Evolutionary conservation across 1,140 invertebrate genomes (phyloP), one percentile per base, ranked within the genome.

Genomic region (Scylla paramamosain): DNA sequence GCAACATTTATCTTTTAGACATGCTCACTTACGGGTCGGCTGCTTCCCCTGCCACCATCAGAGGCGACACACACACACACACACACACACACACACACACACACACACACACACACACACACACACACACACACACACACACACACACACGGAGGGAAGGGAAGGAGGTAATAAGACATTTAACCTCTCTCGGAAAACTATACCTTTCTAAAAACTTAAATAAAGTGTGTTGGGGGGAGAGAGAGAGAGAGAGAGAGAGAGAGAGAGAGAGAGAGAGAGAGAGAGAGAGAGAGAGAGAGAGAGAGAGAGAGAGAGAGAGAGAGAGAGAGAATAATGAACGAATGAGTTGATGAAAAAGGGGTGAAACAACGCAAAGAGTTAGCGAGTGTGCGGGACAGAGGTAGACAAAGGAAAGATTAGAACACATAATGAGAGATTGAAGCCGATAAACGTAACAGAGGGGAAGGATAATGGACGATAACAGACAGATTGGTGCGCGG

Each of bases 1-100:
- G 86, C 25, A 31, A 88, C 92, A 93, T 93, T 87, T 59, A 93
- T 93, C 92, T 52, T 93, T 87, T 93, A 88, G 92, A 88, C 92
- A 93, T 87, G 86, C 83, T 83, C 92, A 93, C 83, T 86, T 48
- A 87, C 45, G 48, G 52, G 39, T 59, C 52, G 52, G 52, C 52
- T 59, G 52, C 52, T 59, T 59, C 52, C 16, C 52, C 52, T 59
- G 52, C 90, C 67, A n/a, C 67, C 67, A 77, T 77, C 67, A n/a
- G 67, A 20, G 20, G 6, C 20, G 20, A 77, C 67, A 77, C 67
- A 77, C 67, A 77, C 67, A 77, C 67, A 77, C 25, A 77, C 67
- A 77, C 20, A 77, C 67, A 77, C 20, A 77, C 67, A 77, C 67
- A 77, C 67, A 77, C 67, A 77, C 67, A 77, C 67, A 77, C 67